Evolutionary conservation across 2,113 vertebrate genomes (phyloP).

Genomic region (Ailuropoda melanoleuca): DNA sequence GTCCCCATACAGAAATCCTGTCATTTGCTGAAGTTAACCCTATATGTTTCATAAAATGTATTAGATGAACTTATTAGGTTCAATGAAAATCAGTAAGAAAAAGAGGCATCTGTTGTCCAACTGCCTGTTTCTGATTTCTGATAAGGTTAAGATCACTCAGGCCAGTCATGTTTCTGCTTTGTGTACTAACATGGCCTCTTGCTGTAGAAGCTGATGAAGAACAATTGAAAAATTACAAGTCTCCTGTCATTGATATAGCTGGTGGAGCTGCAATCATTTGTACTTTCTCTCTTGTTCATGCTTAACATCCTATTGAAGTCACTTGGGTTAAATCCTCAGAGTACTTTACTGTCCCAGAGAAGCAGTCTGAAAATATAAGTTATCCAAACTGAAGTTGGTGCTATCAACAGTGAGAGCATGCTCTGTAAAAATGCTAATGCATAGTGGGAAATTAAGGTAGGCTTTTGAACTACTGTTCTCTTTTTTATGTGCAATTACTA

Average conservation of each 20-base stretch:
- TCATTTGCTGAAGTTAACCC: constrained; percentile 83
- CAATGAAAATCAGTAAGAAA: constrained; percentile 83
- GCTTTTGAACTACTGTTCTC: background rate
- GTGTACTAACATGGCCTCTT: constrained; percentile 66
- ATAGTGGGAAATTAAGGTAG: background rate
- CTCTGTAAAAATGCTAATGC: background rate
- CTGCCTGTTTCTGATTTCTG: constrained; percentile 72
- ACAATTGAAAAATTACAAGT: constrained; percentile 68
- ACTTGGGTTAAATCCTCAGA: background rate
- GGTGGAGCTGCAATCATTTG: constrained; percentile 45
- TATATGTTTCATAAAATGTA: constrained; percentile 83
- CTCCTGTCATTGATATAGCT: constrained; percentile 41
- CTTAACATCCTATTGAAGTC: constrained; percentile 43
- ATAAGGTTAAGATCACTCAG: constrained; percentile 69
- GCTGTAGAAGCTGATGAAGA: constrained; percentile 71
- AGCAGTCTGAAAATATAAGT: background rate
- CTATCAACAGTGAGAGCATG: background rate
- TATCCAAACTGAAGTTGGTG: background rate
- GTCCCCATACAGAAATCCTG: constrained; percentile 77
- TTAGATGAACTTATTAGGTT: constrained; percentile 85
- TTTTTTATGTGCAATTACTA: background rate
- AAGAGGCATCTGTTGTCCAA: constrained; percentile 83
- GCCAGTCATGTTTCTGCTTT: constrained; percentile 71
- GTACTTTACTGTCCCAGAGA: background rate
- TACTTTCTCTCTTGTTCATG: constrained; percentile 38